Conservation (phyloP, 64 coral and sea anemone genomes). For the Pachyseris speciosa region DNA sequence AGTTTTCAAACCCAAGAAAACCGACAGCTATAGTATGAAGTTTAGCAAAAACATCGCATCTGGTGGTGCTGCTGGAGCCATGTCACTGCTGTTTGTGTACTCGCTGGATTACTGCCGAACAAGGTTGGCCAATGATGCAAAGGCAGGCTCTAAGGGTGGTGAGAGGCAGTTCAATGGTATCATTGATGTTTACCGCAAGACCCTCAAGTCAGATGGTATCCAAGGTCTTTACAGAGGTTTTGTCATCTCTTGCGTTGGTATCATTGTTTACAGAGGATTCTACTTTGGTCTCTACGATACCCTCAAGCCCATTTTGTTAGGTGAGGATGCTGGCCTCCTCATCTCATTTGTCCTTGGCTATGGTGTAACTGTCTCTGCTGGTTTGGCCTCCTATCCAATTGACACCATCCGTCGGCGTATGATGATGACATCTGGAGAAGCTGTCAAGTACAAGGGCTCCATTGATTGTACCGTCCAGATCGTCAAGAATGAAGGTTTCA, state of each 20-base stretch:
- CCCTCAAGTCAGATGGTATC: constrained; percentile 93
- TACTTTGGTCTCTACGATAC: constrained; percentile 99
- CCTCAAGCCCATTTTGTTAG: constrained; percentile 87
- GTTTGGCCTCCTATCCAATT: constrained; percentile 92
- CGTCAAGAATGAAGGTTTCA: constrained; percentile 85
- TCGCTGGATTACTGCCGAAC: constrained; percentile 97
- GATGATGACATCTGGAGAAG: constrained; percentile 99
- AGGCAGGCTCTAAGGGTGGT: constrained; percentile 82
- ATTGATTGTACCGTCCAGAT: constrained; percentile 94
- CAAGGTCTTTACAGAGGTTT: constrained; percentile 93
- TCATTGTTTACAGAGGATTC: constrained; percentile 95
- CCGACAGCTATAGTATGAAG: constrained; percentile 71
- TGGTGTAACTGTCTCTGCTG: constrained; percentile 96
- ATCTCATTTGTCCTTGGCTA: constrained; percentile 94
- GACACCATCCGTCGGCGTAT: constrained; percentile 98
- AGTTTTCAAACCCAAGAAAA: constrained; percentile 93
- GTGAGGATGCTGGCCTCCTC: constrained; percentile 93
- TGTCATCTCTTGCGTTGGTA: constrained; percentile 97
- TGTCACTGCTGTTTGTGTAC: constrained; percentile 97
- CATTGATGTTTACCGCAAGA: constrained; percentile 93
- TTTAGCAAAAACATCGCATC: constrained; percentile 94
- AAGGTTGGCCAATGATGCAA: constrained; percentile 98
- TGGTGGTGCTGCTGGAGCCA: constrained; percentile 95
- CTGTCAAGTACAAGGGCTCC: constrained; percentile 98
- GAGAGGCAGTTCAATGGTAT: constrained; percentile 97